A percentile compares a stretch with the other conserved stretches of the same genome.
Conservation (phyloP, 1,140 invertebrate species). For the Pseudobourletiella spinata region DNA sequence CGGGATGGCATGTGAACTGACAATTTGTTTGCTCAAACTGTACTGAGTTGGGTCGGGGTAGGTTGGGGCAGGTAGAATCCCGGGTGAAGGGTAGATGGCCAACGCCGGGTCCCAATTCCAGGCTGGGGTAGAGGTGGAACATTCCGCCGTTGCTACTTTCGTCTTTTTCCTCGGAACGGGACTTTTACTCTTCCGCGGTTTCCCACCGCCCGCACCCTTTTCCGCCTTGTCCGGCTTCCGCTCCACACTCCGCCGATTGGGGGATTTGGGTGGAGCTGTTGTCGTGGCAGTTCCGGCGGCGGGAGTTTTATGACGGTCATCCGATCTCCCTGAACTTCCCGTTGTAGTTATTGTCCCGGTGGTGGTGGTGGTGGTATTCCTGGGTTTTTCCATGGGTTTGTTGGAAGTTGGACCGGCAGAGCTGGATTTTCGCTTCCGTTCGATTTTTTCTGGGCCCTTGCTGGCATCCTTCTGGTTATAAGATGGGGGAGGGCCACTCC, state of each 20-base stretch:
- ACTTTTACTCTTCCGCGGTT: slow-evolving; percentile 4
- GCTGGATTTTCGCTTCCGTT: slow-evolving; percentile 25
- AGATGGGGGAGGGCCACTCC: neutral
- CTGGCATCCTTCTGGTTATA: neutral
- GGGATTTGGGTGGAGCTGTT: slow-evolving; percentile 7
- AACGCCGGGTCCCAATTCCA: neutral
- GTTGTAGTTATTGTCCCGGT: neutral
- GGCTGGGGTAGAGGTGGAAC: slow-evolving; percentile 8
- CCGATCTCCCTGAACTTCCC: too few relatives aligned
- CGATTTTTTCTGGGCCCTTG: neutral
- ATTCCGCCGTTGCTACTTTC: slow-evolving; percentile 5
- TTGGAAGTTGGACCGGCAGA: neutral
- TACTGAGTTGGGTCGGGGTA: too few relatives aligned
- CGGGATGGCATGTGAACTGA: too few relatives aligned
- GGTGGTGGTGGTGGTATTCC: neutral
- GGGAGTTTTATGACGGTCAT: too few relatives aligned
- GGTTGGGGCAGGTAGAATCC: neutral
- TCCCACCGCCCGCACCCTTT: neutral
- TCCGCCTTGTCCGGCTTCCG: neutral
- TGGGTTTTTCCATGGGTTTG: neutral
- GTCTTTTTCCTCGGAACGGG: slow-evolving; percentile 14
- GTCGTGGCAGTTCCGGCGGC: neutral
- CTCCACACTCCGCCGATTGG: neutral
- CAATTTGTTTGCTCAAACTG: too few relatives aligned
- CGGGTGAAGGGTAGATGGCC: neutral